Conservation (phyloP, 2,888 invertebrate genomes). For the Dynastes maya region DNA sequence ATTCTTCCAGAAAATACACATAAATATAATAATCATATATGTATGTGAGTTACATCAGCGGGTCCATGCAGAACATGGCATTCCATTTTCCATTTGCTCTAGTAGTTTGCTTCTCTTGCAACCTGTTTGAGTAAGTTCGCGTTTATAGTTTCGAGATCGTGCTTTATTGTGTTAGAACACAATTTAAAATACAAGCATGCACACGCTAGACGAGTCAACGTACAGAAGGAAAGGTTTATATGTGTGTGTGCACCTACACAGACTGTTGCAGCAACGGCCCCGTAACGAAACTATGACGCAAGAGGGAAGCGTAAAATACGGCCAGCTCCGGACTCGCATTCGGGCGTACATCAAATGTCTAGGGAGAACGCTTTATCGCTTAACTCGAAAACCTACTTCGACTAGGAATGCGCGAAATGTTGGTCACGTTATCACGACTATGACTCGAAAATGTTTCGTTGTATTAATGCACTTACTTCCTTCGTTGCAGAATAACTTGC, state of each 20-base stretch:
- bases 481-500: conserved; percentile 11
- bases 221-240: background rate
- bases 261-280: background rate
- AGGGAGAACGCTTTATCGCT: conserved; percentile 46
- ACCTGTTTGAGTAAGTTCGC: conserved; percentile 41
- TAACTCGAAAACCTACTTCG: conserved; percentile 46
- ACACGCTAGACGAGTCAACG: conserved; percentile 24
- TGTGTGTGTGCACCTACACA: background rate
- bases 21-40: too few species aligned
- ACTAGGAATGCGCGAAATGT: conserved; percentile 45
- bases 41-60: too few species aligned
- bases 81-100: background rate
- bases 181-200: conserved; percentile 34
- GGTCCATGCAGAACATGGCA: too few species aligned
- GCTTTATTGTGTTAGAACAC: conserved; percentile 31
- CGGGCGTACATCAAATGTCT: conserved; percentile 39
- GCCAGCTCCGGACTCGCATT: conserved; percentile 5
- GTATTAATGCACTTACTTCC: conserved; percentile 19
- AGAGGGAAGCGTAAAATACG: conserved; percentile 41
- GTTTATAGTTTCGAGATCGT: conserved; percentile 34
- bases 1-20: too few species aligned
- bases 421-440: conserved; percentile 37
- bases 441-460: conserved; percentile 23
- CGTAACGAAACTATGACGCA: conserved; percentile 10
- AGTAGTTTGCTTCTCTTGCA: conserved; percentile 21